A percentile compares a stretch with the other conserved stretches of the same genome.
Evolutionary conservation across 1,140 invertebrate species (phyloP).

Genomic region (Rhagoletis pomonella): DNA sequence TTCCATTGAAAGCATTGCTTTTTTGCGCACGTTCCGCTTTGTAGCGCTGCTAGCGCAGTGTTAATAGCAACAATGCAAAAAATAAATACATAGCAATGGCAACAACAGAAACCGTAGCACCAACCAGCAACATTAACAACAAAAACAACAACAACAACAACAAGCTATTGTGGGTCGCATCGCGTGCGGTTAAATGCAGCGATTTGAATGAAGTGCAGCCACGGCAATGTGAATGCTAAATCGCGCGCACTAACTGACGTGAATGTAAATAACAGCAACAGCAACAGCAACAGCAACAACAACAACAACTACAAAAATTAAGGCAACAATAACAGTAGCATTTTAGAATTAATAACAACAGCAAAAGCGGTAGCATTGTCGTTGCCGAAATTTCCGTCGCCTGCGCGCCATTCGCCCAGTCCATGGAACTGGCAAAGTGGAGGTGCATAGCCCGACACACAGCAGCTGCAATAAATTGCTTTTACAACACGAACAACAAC

Average conservation of each 20-base stretch:
- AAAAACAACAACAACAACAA: slow-evolving; percentile 9
- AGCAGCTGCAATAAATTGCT: slow-evolving; percentile 33
- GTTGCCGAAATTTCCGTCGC: slow-evolving; percentile 20
- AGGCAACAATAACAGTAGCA: slow-evolving; percentile 8
- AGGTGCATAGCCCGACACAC: neutral
- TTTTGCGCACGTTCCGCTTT: slow-evolving; percentile 42
- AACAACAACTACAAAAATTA: neutral
- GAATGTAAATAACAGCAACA: slow-evolving; percentile 4
- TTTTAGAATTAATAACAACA: neutral
- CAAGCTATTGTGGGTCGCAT: slow-evolving; percentile 38
- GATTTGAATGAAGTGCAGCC: slow-evolving; percentile 52
- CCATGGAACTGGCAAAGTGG: neutral
- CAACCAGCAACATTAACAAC: neutral
- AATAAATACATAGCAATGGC: slow-evolving; percentile 19
- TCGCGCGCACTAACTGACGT: slow-evolving; percentile 24
- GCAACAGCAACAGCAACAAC: neutral
- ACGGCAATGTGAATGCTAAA: slow-evolving; percentile 45
- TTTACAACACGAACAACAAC: neutral
- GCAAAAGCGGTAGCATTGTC: neutral
- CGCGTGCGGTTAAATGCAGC: slow-evolving; percentile 53
- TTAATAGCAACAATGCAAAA: slow-evolving; percentile 9
- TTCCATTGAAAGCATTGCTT: slow-evolving; percentile 18
- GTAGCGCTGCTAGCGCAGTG: neutral
- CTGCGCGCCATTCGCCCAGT: neutral
- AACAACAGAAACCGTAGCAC: slow-evolving; percentile 16